A percentile compares a stretch with the other conserved stretches of the same genome.
phyloP scores from a whole-genome alignment of 2,888 invertebrate genomes.

The Rhagium mordax region DNA sequence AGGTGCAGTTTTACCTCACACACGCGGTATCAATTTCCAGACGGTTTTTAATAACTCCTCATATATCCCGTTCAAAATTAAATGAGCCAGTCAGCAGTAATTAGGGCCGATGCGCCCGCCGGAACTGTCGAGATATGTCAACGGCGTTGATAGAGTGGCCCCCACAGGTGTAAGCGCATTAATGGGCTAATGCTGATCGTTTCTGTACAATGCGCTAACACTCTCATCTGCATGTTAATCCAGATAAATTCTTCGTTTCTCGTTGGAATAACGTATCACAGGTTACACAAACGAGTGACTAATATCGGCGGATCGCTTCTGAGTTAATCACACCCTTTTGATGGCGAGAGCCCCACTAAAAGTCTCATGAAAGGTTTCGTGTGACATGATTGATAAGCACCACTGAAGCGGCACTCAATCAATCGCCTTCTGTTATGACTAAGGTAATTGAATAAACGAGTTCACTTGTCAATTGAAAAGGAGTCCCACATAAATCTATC shows the following conservation, averaged over 20 bases:
- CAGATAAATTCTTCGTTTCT: slow-evolving; percentile 46
- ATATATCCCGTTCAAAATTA: background rate
- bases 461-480: slow-evolving; percentile 56
- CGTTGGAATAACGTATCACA: slow-evolving; percentile 29
- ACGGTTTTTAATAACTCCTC: too few relatives aligned
- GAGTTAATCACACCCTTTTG: slow-evolving; percentile 29
- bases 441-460: slow-evolving; percentile 58
- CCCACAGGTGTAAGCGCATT: slow-evolving; percentile 36
- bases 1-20: too few relatives aligned
- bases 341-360: slow-evolving; percentile 37
- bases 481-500: slow-evolving; percentile 57
- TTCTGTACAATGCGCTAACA: slow-evolving; percentile 56
- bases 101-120: background rate
- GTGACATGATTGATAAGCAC: slow-evolving; percentile 53
- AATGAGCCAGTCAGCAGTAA: background rate
- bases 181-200: slow-evolving; percentile 52
- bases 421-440: slow-evolving; percentile 57
- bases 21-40: too few relatives aligned
- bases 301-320: slow-evolving; percentile 33
- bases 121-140: background rate
- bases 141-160: background rate
- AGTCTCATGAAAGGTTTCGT: slow-evolving; percentile 31
- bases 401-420: slow-evolving; percentile 52
- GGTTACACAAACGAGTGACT: slow-evolving; percentile 37
- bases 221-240: slow-evolving; percentile 58